These are phyloP conservation scores for Drosophila pandora DNA, from an alignment of 1,140 invertebrate genomes.

Conservation along the genomic window DNA sequence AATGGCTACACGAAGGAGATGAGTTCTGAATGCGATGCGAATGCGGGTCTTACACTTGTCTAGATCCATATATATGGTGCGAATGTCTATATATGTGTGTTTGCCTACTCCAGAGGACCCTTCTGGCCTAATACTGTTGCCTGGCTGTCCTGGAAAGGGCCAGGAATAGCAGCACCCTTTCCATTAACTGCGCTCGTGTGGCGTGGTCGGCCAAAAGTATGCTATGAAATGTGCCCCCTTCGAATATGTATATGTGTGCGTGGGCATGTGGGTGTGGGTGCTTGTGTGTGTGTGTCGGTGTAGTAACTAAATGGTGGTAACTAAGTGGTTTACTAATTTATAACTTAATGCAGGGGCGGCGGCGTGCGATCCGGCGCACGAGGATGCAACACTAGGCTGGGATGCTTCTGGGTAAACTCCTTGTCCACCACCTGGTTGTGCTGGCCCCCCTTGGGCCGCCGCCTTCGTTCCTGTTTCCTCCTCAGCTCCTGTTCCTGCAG, in stretches of 20 bases:
- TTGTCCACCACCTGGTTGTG: constrained; percentile 47
- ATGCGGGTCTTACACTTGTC: not conserved
- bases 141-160: constrained; percentile 51
- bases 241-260: constrained; percentile 13
- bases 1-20: constrained; percentile 59
- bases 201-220: constrained; percentile 49
- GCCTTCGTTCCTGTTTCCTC: constrained; percentile 33
- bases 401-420: constrained; percentile 76
- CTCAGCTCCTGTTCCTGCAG: constrained; percentile 22
- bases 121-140: constrained; percentile 54
- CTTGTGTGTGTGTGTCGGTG: constrained; percentile 32
- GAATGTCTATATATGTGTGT: constrained; percentile 20
- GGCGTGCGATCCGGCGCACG: constrained; percentile 81
- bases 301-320: constrained; percentile 65
- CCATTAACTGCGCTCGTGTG: not conserved
- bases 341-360: constrained; percentile 74
- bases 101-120: constrained; percentile 38
- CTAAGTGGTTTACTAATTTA: constrained; percentile 52
- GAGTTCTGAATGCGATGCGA: constrained; percentile 30
- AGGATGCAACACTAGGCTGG: constrained; percentile 58
- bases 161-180: not conserved
- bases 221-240: constrained; percentile 35
- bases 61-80: constrained; percentile 3
- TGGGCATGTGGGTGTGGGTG: constrained; percentile 9
- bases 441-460: constrained; percentile 17